Evolutionary conservation across 1,140 invertebrate genomes (phyloP), one percentile per base, ranked within the genome.

Genomic region (Bombus soroeensis): DNA sequence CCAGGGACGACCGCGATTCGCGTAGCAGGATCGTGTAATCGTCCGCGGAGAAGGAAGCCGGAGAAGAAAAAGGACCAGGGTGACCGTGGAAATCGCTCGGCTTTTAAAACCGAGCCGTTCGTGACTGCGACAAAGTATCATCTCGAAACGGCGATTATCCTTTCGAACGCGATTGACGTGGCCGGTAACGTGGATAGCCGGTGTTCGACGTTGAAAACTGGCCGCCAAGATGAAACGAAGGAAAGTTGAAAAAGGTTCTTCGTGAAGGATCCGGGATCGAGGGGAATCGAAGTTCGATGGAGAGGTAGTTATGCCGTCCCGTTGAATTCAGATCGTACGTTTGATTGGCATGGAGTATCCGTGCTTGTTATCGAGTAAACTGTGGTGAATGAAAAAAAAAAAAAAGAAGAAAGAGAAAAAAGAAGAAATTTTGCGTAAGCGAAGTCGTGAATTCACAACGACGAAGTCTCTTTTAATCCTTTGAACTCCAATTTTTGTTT

Each of bases 1-100:
- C 25, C 74, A 28, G 34, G n/a, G 10, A 18, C 77, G 77, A 68
- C 78, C 64, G 78, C 78, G 78, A 80, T 80, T 70, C 78, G 43
- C 39, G 13, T n/a, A 53, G 47, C 47, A 53, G 47, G 18, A 53
- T 53, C 47, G 47, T 53, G 47, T 53, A 22, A 53, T 53, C 47
- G 47, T 53, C 47, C 18, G 18, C 47, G 47, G 0, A 32, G 12
- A 68, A 32, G 78, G 34, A 53, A 70, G 32, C 22, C 8, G 18
- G 37, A 28, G 34, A 4, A 0, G 57, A 62, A 41, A 64, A 41
- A n/a, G n/a, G 25, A 53, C 25, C 12, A 10, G 32, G 10, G 41
- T 13, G 59, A 66, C 15, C 22, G 39, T n/a, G 39, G 22, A 53
- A 80, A 80, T 37, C 47, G n/a, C 10, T 15, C 25, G n/a, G 34